Conservation (phyloP, 2,888 invertebrate species). For the Candidula unifasciata region DNA sequence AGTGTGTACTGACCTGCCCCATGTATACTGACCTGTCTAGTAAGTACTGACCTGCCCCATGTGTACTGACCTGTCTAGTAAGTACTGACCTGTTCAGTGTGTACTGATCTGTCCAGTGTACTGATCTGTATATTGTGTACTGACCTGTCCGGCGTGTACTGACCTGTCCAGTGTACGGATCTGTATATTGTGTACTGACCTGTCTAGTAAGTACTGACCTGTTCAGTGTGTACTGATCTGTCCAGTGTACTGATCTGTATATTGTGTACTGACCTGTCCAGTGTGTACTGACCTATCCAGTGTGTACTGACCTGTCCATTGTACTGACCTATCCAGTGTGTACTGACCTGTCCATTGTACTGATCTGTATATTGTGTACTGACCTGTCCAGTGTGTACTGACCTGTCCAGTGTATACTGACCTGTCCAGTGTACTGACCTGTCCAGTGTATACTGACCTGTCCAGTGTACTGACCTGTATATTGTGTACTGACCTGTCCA, state of each 20-base stretch:
- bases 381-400: not conserved
- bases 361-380: too few relatives aligned
- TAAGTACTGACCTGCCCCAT: not conserved
- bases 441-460: slow-evolving; percentile 12
- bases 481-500: not conserved
- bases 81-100: not conserved
- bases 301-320: not conserved
- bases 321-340: too few relatives aligned
- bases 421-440: not conserved
- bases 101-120: not conserved
- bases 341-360: too few relatives aligned
- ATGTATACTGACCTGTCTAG: slow-evolving; percentile 2
- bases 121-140: not conserved
- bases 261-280: not conserved
- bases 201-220: not conserved
- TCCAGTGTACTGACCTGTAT: not conserved
- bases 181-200: slow-evolving; percentile 6
- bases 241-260: not conserved
- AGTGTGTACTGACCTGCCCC: not conserved
- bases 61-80: not conserved
- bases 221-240: not conserved
- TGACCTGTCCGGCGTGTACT: slow-evolving; percentile 18
- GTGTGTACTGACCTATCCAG: not conserved
- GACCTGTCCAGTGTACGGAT: slow-evolving; percentile 13
- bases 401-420: not conserved